Evolutionary conservation across 2,888 invertebrate genomes (phyloP).

Genomic region (Mythimna pallens): DNA sequence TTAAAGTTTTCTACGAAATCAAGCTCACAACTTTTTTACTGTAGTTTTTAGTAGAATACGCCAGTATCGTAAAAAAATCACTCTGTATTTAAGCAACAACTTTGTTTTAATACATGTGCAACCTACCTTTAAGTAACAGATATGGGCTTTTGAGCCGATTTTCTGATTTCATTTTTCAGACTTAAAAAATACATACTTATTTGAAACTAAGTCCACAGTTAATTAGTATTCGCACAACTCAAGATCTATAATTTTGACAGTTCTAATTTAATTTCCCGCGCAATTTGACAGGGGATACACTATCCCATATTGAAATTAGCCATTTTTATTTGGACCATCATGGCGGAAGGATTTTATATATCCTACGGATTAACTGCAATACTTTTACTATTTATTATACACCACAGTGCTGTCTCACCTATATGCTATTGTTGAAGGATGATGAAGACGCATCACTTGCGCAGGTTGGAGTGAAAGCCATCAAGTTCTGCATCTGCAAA

Average conservation of each 20-base stretch:
- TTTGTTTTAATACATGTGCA: background rate
- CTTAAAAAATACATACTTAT: background rate
- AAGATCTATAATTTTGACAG: conserved; percentile 71
- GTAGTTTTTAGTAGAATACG: too few relatives aligned
- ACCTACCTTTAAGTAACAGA: background rate
- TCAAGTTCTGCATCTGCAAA: too few relatives aligned
- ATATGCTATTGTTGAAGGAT: too few relatives aligned
- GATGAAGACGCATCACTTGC: too few relatives aligned
- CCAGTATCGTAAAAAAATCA: background rate
- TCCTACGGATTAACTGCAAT: too few relatives aligned
- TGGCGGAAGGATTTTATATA: too few relatives aligned
- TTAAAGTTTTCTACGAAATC: background rate
- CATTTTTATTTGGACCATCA: conserved; percentile 35
- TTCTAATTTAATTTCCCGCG: conserved; percentile 66
- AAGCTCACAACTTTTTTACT: background rate
- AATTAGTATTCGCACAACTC: too few relatives aligned
- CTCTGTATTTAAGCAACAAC: background rate
- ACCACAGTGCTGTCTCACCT: too few relatives aligned
- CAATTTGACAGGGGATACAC: conserved; percentile 56
- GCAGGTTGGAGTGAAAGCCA: too few relatives aligned
- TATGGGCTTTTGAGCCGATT: background rate
- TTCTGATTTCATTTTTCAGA: background rate
- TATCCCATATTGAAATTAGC: conserved; percentile 19
- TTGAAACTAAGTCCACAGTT: too few relatives aligned
- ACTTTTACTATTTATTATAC: too few relatives aligned